Conservation (phyloP, 2,888 invertebrate species). For the Globia sparganii region DNA sequence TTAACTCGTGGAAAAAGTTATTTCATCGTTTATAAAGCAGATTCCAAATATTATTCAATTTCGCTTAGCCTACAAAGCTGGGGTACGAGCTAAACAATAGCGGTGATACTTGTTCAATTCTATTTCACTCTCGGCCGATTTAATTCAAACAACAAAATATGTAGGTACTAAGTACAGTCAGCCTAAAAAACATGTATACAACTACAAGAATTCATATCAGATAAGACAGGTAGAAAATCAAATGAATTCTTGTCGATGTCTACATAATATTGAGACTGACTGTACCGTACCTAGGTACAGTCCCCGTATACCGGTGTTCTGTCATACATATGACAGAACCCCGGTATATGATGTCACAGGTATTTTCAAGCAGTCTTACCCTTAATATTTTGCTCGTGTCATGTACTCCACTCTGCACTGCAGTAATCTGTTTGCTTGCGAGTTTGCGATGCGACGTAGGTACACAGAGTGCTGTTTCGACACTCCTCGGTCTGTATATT, state of each 20-base stretch:
- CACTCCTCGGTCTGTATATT: slow-evolving; percentile 13
- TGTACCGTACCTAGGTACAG: background rate
- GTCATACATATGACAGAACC: background rate
- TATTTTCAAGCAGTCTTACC: slow-evolving; percentile 43
- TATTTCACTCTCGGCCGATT: slow-evolving; percentile 25
- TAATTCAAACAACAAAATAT: slow-evolving; percentile 16
- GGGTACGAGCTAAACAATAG: slow-evolving; percentile 26
- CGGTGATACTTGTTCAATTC: slow-evolving; percentile 31
- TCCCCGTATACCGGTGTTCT: too few species aligned
- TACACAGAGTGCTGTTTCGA: slow-evolving; percentile 24
- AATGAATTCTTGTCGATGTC: background rate
- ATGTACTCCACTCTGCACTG: slow-evolving; percentile 31
- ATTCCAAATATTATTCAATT: slow-evolving; percentile 51
- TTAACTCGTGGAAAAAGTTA: slow-evolving; percentile 30
- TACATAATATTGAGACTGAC: background rate
- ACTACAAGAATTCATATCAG: background rate
- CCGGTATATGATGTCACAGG: slow-evolving; percentile 6
- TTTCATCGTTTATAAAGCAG: slow-evolving; percentile 30
- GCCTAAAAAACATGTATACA: background rate
- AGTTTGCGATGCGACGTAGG: slow-evolving; percentile 48
- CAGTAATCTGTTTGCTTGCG: slow-evolving; percentile 54
- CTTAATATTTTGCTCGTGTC: slow-evolving; percentile 35
- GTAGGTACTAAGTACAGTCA: background rate
- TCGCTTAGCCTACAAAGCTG: slow-evolving; percentile 44
- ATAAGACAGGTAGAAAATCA: background rate